Percentiles rank a stretch among this genome's conserved stretches.
These are phyloP conservation scores for Apotomis turbidana DNA, from an alignment of 2,888 invertebrate species.

Conservation along the genomic window DNA sequence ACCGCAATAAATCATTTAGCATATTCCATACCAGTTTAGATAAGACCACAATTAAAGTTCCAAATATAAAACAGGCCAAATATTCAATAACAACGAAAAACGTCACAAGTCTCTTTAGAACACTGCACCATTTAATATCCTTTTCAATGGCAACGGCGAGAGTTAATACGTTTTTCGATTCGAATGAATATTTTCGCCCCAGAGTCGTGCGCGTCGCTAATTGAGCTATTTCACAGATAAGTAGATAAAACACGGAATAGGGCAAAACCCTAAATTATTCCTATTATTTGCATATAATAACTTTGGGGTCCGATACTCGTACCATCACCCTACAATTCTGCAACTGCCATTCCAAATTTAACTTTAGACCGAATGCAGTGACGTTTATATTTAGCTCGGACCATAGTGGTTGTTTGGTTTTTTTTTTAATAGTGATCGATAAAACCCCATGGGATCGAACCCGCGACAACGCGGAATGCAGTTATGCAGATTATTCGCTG, in stretches of 20 bases:
- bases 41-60: constrained; percentile 62
- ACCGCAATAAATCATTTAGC: constrained; percentile 76
- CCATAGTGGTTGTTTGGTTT: constrained; percentile 15
- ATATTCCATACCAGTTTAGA: constrained; percentile 70
- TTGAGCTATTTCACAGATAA: constrained; percentile 83
- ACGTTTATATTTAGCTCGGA: not conserved
- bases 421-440: constrained; percentile 33
- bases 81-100: not conserved
- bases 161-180: constrained; percentile 42
- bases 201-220: constrained; percentile 67
- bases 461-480: constrained; percentile 68
- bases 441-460: constrained; percentile 61
- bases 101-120: not conserved
- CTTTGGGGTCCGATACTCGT: constrained; percentile 65
- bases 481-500: constrained; percentile 77
- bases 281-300: constrained; percentile 82
- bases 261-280: constrained; percentile 77
- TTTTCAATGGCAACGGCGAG: not conserved
- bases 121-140: not conserved
- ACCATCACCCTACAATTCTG: constrained; percentile 12
- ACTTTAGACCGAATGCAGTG: not conserved
- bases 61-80: not conserved
- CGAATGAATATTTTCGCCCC: constrained; percentile 32
- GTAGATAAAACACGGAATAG: constrained; percentile 81
- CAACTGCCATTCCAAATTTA: not conserved